Percentiles rank a stretch among this genome's conserved stretches.
phyloP scores from a whole-genome alignment of 2,888 invertebrate genomes.

The Perizoma flavofasciatum region DNA sequence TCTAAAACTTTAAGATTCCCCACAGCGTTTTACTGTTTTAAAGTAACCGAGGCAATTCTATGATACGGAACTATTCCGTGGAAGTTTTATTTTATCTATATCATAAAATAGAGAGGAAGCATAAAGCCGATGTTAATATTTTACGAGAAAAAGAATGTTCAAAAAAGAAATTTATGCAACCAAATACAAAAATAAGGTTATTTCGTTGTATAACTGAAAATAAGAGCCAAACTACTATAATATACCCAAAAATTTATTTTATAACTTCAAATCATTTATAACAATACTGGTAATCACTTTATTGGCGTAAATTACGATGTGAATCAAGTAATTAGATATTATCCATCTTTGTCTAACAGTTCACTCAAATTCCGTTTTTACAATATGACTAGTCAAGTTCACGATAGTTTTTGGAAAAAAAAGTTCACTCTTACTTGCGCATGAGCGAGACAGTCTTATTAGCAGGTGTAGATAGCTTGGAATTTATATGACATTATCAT shows the following conservation, averaged over 20 bases:
- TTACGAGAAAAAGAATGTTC: no score
- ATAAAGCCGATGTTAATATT: no score
- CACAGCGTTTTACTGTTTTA: constrained; percentile 7
- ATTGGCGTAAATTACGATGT: constrained; percentile 31
- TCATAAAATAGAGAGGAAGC: no score
- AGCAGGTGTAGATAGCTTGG: constrained; percentile 32
- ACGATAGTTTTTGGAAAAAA: no score
- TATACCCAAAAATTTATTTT: constrained; percentile 13
- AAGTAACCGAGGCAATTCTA: constrained; percentile 3
- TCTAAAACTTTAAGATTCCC: no score
- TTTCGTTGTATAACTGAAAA: no score
- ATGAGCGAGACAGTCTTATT: constrained; percentile 29
- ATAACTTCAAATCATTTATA: constrained; percentile 16
- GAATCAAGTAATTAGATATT: constrained; percentile 26
- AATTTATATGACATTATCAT: constrained; percentile 42
- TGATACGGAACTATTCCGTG: constrained; percentile 1
- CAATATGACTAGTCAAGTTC: no score
- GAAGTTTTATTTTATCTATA: background rate
- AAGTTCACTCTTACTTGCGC: background rate
- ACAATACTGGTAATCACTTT: constrained; percentile 29
- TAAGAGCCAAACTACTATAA: no score
- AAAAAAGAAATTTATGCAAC: constrained; percentile 1
- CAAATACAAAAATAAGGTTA: constrained; percentile 13
- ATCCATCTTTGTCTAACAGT: constrained; percentile 27
- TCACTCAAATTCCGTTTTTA: no score